Percentiles rank a stretch among this genome's conserved stretches.
phyloP scores from a whole-genome alignment of 92 coral and sea anemone species.

The Heteractis magnifica region DNA sequence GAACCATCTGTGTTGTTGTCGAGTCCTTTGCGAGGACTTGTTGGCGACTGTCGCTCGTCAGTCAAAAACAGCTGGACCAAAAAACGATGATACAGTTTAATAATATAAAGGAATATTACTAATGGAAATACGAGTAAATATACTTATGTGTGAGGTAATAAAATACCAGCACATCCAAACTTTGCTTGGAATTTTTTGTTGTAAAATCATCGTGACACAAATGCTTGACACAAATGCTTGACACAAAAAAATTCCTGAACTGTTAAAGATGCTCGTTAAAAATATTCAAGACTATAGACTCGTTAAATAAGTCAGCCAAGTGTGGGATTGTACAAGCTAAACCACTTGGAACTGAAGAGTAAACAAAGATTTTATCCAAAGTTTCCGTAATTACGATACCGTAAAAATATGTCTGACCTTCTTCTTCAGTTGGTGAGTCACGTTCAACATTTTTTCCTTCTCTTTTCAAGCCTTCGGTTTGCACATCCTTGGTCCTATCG shows the following conservation, averaged over 20 bases:
- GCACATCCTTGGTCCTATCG: not conserved
- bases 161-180: not conserved
- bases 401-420: conserved; percentile 56
- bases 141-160: not conserved
- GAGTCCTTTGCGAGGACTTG: conserved; percentile 15
- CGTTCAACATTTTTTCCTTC: conserved; percentile 67
- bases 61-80: conserved; percentile 65
- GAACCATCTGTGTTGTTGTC: conserved; percentile 49
- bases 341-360: conserved; percentile 30
- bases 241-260: not conserved
- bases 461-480: not conserved
- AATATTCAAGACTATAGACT: not conserved
- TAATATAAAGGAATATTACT: not conserved
- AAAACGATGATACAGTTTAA: not conserved
- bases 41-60: conserved; percentile 58
- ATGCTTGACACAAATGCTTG: not conserved
- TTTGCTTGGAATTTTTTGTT: not conserved
- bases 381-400: not conserved
- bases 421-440: conserved; percentile 85
- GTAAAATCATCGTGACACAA: not conserved
- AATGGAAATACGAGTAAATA: not conserved
- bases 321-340: not conserved
- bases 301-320: conserved; percentile 4
- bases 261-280: not conserved
- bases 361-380: conserved; percentile 21